Conservation (phyloP, 2,113 vertebrate genomes). For the Euleptes europaea region DNA sequence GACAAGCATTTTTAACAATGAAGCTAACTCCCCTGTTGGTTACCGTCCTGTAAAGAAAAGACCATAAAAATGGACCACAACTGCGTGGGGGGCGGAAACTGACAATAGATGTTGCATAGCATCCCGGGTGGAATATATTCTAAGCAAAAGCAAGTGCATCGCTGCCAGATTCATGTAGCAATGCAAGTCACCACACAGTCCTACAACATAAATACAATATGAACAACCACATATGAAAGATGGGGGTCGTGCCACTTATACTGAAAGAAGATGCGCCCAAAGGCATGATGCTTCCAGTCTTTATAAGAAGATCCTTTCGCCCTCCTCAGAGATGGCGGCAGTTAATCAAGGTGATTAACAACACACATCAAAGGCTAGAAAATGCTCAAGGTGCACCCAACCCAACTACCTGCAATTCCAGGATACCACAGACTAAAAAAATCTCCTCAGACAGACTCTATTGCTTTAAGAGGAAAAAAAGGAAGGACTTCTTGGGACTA, state of each 20-base stretch:
- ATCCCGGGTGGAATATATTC: background rate
- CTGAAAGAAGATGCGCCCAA: background rate
- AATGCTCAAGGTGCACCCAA: background rate
- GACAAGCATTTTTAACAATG: conserved; percentile 37
- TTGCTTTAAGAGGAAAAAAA: too few species aligned
- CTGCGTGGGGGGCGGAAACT: conserved; percentile 6
- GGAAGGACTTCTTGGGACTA: background rate
- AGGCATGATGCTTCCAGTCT: accelerated
- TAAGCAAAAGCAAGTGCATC: background rate
- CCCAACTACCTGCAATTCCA: background rate
- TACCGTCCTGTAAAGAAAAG: background rate
- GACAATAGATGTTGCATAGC: background rate
- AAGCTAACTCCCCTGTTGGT: conserved; percentile 38
- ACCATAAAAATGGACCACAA: background rate
- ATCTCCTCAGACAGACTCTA: background rate
- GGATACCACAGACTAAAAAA: background rate
- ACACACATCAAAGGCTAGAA: background rate
- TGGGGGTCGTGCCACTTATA: accelerated
- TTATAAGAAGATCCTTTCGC: background rate
- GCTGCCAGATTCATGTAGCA: background rate
- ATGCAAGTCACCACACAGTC: background rate
- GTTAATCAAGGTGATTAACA: background rate
- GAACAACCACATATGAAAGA: background rate
- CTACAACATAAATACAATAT: background rate
- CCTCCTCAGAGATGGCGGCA: background rate